Conservation (phyloP, 2,888 invertebrate genomes). For the Acanthosoma haemorrhoidale region DNA sequence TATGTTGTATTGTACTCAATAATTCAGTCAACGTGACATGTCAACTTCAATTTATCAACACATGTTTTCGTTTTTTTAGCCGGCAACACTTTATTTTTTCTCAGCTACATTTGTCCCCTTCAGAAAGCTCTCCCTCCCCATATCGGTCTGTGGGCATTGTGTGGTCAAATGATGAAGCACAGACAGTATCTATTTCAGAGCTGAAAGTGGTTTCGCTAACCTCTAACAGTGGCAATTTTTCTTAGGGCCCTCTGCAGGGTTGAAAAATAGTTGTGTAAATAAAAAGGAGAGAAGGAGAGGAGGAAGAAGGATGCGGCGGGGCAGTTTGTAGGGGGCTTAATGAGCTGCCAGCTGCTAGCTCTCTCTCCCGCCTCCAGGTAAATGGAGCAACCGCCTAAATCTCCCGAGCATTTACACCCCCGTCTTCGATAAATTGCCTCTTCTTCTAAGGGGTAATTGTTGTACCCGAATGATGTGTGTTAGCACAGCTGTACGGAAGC, state of each 20-base stretch:
- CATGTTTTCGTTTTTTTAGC: too few relatives aligned
- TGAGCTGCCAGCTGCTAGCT: not conserved
- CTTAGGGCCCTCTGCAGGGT: not conserved
- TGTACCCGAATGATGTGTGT: too few relatives aligned
- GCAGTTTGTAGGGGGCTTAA: not conserved
- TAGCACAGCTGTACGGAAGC: too few relatives aligned
- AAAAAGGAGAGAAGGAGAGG: not conserved
- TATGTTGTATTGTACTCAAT: too few relatives aligned
- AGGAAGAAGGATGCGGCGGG: not conserved
- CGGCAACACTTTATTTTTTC: too few relatives aligned
- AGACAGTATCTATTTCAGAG: not conserved
- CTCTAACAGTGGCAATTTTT: not conserved
- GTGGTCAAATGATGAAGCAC: slow-evolving; percentile 2
- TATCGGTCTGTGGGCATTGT: not conserved
- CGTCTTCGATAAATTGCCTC: slow-evolving; percentile 7
- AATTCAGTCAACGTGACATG: too few relatives aligned
- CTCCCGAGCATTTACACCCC: not conserved
- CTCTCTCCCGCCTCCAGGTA: too few relatives aligned
- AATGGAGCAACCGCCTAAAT: not conserved
- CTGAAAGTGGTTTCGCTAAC: not conserved
- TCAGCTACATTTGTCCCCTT: too few relatives aligned
- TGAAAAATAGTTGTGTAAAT: slow-evolving; percentile 14
- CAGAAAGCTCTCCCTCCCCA: too few relatives aligned
- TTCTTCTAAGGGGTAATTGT: not conserved
- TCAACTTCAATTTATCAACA: too few relatives aligned